Conservation (phyloP, 2,797 vertebrate species). For the Hydrocynus forskahlii region DNA sequence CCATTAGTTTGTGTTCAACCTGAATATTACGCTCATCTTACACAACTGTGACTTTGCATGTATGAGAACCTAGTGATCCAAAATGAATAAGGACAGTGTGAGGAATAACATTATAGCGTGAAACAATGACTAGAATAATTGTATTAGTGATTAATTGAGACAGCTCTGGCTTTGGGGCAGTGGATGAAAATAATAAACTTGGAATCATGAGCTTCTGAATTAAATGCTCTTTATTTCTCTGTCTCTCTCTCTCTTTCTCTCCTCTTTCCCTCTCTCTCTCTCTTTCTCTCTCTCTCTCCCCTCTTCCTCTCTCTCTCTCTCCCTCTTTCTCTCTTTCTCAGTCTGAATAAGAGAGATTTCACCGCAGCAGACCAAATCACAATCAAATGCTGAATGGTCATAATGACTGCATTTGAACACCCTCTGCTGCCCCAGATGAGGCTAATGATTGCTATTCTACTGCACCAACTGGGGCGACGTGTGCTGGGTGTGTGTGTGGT, state of each 20-base stretch:
- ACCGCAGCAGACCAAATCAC: conserved; percentile 43
- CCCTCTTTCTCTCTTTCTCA: too few species aligned
- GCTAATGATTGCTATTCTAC: conserved; percentile 56
- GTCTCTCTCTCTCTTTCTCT: background rate
- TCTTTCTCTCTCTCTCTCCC: background rate
- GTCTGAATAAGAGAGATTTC: conserved; percentile 30
- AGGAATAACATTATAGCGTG: background rate
- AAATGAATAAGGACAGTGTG: background rate
- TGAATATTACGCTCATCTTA: background rate
- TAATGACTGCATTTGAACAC: conserved; percentile 51
- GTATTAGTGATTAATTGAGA: background rate
- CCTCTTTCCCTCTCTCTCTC: background rate
- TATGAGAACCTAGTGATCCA: background rate
- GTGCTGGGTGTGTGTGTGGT: conserved; percentile 36
- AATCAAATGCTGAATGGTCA: conserved; percentile 46
- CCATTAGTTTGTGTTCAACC: background rate
- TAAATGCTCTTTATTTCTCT: background rate
- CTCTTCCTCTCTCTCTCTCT: too few species aligned
- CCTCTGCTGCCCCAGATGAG: conserved; percentile 34
- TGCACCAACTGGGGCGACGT: conserved; percentile 33
- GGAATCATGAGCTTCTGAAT: conserved; percentile 14
- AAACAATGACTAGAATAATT: background rate
- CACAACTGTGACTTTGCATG: background rate
- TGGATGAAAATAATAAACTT: conserved; percentile 13
- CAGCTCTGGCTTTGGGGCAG: conserved; percentile 10